Evolutionary conservation across 2,888 invertebrate genomes (phyloP).

Genomic region (Noctuana brunneofusca): DNA sequence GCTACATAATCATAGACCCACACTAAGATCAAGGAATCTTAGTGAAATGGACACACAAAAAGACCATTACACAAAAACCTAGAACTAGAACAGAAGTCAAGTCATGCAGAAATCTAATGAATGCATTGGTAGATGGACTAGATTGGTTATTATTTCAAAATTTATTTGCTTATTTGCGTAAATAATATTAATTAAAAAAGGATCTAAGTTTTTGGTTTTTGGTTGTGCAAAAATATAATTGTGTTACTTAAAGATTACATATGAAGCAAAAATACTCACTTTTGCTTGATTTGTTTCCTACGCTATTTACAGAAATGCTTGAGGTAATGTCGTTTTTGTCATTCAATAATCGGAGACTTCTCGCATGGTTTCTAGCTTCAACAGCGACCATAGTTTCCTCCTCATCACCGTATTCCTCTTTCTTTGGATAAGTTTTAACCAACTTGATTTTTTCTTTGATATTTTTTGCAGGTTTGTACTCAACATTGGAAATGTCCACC

Average conservation of each 20-base stretch:
- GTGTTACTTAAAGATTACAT: not conserved
- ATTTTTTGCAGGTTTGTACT: conserved; percentile 74
- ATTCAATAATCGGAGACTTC: conserved; percentile 66
- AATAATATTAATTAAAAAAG: no score
- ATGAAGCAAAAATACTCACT: conserved; percentile 56
- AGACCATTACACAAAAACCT: no score
- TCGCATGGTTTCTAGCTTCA: conserved; percentile 78
- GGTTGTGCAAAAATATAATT: no score
- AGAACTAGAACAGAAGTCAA: no score
- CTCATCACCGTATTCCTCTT: conserved; percentile 74
- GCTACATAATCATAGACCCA: no score
- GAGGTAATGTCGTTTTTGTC: conserved; percentile 80
- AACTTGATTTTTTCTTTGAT: conserved; percentile 81
- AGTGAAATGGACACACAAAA: no score
- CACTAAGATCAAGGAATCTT: no score
- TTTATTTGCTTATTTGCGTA: no score
- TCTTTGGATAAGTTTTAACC: conserved; percentile 77
- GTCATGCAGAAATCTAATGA: no score
- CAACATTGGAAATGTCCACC: conserved; percentile 60
- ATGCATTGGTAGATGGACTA: no score
- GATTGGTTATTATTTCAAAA: no score
- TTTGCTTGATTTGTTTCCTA: conserved; percentile 76
- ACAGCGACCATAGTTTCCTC: conserved; percentile 84
- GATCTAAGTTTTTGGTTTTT: no score
- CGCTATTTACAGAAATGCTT: conserved; percentile 84